A percentile compares a stretch with the other conserved stretches of the same genome.
Conservation (phyloP, 2,888 invertebrate species). For the Nezara viridula region DNA sequence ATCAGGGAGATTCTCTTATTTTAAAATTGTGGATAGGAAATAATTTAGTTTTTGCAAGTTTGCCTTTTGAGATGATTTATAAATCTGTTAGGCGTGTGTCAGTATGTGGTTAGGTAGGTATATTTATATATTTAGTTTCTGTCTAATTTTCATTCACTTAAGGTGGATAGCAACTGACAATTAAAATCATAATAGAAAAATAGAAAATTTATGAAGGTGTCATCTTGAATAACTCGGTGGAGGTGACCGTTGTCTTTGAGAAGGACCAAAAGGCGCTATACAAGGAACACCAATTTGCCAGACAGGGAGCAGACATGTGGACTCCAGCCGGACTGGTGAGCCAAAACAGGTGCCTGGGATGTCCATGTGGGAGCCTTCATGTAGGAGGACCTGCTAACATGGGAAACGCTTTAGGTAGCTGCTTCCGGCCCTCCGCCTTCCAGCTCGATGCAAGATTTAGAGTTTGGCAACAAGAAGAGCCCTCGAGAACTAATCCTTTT, state of each 20-base stretch:
- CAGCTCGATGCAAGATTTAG: not conserved
- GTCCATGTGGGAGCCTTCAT: not conserved
- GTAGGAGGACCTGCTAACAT: not conserved
- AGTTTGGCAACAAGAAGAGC: not conserved
- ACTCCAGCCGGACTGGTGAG: slow-evolving; percentile 18
- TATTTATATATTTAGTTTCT: too few relatives aligned
- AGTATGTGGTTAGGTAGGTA: too few relatives aligned
- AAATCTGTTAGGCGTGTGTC: too few relatives aligned
- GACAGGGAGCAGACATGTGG: slow-evolving; percentile 33
- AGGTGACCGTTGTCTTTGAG: not conserved
- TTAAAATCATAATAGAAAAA: too few relatives aligned
- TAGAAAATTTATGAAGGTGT: too few relatives aligned
- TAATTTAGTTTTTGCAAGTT: too few relatives aligned
- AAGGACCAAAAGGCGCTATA: slow-evolving; percentile 16
- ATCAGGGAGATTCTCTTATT: too few relatives aligned
- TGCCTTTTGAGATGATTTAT: too few relatives aligned
- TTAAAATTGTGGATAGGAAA: too few relatives aligned
- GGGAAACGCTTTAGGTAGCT: slow-evolving; percentile 26
- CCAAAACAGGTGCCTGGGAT: not conserved
- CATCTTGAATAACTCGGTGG: not conserved
- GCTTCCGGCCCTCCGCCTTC: not conserved
- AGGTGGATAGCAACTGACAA: too few relatives aligned
- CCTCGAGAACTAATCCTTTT: not conserved
- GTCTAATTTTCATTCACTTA: too few relatives aligned
- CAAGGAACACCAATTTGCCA: slow-evolving; percentile 40